Conservation (phyloP, 2,113 vertebrate species). For the Uria lomvia region DNA sequence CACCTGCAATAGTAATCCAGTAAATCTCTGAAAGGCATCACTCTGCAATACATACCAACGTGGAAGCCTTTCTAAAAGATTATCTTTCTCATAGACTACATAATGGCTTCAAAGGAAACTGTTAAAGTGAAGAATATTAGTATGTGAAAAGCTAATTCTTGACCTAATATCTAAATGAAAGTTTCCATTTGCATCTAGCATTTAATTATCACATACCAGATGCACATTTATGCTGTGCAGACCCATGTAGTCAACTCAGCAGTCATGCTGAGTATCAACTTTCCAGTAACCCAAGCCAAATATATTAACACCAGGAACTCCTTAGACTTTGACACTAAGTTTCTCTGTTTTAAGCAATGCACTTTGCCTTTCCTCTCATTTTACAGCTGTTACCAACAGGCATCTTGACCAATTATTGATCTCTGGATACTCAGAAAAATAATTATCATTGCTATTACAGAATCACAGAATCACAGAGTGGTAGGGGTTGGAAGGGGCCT, state of each 20-base stretch:
- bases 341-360: not conserved
- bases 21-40: not conserved
- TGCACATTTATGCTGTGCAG: not conserved
- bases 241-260: not conserved
- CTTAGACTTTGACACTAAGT: not conserved
- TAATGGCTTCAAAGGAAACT: not conserved
- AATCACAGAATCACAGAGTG: no score
- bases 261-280: not conserved
- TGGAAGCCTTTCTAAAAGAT: not conserved
- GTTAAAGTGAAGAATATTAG: not conserved
- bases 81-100: not conserved
- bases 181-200: not conserved
- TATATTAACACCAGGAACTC: not conserved
- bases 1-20: not conserved
- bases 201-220: not conserved
- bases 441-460: not conserved
- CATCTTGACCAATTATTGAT: not conserved
- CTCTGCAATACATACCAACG: not conserved
- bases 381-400: not conserved
- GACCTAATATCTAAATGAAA: not conserved
- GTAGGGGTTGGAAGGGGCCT: no score
- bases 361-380: not conserved
- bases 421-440: not conserved
- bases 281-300: not conserved
- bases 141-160: not conserved